Conservation (phyloP, 2,113 vertebrate species). For the Neotoma lepida region DNA sequence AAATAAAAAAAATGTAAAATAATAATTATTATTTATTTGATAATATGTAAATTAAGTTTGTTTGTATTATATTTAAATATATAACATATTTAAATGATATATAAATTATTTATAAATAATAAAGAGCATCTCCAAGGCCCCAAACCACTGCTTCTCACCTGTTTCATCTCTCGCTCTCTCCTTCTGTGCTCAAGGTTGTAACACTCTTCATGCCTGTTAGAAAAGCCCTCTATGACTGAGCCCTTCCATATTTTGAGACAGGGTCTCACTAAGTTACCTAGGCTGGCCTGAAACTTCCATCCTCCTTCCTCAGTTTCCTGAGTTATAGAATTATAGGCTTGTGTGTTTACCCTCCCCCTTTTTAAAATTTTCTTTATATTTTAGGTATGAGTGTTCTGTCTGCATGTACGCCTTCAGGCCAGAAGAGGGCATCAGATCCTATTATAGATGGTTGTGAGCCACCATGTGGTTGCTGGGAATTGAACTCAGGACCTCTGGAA, state of each 20-base stretch:
- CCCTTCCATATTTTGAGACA: neutral
- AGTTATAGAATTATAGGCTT: neutral
- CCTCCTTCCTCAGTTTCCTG: neutral
- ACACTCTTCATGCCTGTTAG: no score
- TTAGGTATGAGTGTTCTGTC: neutral
- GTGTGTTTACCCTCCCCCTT: neutral
- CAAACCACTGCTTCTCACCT: neutral
- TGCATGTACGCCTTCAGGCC: neutral
- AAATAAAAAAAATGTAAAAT: neutral
- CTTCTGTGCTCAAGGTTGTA: neutral
- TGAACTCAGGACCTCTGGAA: neutral
- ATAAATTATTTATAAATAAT: no score
- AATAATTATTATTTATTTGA: neutral
- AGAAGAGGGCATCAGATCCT: neutral
- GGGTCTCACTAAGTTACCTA: neutral
- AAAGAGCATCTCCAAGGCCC: neutral
- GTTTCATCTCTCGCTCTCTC: neutral
- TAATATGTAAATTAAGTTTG: no score
- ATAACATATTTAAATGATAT: no score
- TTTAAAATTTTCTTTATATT: neutral
- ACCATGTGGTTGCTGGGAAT: neutral
- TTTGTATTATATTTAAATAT: no score
- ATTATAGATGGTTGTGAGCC: neutral
- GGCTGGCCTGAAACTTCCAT: neutral
- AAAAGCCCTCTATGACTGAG: neutral